These are phyloP conservation scores for Peromyscus polionotus DNA, from an alignment of 2,113 vertebrate genomes.

Conservation along the genomic window DNA sequence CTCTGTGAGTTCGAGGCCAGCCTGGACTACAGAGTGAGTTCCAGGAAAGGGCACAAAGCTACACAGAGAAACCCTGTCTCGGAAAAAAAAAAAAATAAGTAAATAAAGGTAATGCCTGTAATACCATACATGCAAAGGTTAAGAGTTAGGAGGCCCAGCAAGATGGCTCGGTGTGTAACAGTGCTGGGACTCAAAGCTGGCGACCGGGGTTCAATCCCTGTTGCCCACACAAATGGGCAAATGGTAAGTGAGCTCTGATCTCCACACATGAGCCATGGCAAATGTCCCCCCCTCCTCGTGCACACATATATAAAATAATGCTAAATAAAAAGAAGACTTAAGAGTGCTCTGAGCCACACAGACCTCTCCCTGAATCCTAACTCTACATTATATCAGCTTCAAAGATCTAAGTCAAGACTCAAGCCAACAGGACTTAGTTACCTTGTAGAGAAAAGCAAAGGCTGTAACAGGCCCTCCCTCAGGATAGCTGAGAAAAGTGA, in stretches of 20 bases:
- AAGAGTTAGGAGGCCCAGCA: neutral
- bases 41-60: too few species aligned
- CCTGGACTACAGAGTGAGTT: too few species aligned
- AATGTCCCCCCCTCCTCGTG: neutral
- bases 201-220: neutral
- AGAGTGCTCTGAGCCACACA: neutral
- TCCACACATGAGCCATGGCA: neutral
- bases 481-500: neutral
- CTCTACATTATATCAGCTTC: neutral
- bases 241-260: neutral
- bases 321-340: neutral
- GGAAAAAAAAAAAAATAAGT: too few species aligned
- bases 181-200: neutral
- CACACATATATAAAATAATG: neutral
- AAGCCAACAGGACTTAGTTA: neutral
- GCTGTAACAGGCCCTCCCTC: neutral
- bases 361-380: neutral
- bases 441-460: neutral
- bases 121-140: neutral
- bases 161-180: neutral
- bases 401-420: neutral
- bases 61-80: too few species aligned
- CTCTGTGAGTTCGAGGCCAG: too few species aligned
- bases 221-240: neutral
- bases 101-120: neutral